phyloP scores from a whole-genome alignment of 64 coral and sea anemone genomes.

The Exaiptasia diaphana region DNA sequence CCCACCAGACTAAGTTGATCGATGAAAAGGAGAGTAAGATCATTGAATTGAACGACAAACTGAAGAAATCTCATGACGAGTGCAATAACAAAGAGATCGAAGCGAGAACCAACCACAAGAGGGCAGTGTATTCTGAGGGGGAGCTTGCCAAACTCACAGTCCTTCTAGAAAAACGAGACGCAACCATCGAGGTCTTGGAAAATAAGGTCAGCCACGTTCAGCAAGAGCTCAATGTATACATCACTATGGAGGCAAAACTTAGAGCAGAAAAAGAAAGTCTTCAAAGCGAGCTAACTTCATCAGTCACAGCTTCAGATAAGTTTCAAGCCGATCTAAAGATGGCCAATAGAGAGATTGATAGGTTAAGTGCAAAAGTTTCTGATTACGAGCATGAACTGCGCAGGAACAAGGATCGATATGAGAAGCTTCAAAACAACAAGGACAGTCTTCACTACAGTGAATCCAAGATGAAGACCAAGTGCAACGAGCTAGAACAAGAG shows the following conservation, averaged over 20 bases:
- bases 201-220: conserved; percentile 24
- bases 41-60: neutral
- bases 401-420: neutral
- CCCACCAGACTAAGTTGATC: neutral
- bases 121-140: neutral
- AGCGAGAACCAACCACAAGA: neutral
- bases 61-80: neutral
- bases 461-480: neutral
- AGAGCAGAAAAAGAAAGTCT: neutral
- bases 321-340: neutral
- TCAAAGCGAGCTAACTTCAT: neutral
- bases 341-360: neutral
- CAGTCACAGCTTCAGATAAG: neutral
- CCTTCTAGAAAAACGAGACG: conserved; percentile 20
- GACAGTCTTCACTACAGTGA: neutral
- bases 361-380: neutral
- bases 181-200: conserved; percentile 5
- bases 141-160: neutral
- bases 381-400: neutral
- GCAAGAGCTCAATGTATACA: neutral
- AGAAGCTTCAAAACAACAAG: conserved; percentile 1
- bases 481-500: neutral
- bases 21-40: neutral
- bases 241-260: neutral
- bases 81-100: neutral